Percentiles rank a stretch among this genome's conserved stretches.
Conservation (phyloP, 2,797 vertebrate species). For the Hirundo rustica region DNA sequence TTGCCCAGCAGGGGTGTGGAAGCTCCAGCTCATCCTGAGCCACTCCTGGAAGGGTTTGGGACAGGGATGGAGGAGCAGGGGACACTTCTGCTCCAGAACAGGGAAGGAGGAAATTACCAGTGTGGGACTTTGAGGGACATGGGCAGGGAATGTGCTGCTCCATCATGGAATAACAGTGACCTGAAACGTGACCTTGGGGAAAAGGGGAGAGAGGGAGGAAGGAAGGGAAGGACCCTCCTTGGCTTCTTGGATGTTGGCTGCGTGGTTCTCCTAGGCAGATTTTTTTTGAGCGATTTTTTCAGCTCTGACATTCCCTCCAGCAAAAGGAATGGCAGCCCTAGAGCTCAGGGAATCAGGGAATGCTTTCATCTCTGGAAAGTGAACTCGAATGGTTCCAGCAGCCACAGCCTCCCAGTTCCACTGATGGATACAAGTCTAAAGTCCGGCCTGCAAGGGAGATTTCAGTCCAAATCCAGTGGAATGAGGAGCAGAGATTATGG, state of each 20-base stretch:
- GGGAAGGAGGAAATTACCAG: background rate
- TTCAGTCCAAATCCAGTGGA: background rate
- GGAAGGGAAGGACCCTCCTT: too few species aligned
- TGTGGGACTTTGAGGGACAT: rapidly evolving
- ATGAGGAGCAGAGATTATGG: background rate
- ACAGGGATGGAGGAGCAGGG: background rate
- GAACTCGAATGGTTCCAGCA: background rate
- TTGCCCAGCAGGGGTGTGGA: background rate
- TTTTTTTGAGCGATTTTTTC: background rate
- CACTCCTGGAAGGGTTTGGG: rapidly evolving
- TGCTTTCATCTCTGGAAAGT: background rate
- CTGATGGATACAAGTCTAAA: background rate
- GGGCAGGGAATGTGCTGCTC: background rate
- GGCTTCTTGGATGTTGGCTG: background rate
- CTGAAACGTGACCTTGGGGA: background rate
- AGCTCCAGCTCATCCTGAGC: background rate
- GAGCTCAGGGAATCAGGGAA: background rate
- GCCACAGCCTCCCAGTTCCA: background rate
- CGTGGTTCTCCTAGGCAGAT: background rate
- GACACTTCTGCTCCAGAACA: background rate
- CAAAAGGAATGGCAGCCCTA: background rate
- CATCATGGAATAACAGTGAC: background rate
- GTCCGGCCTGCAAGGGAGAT: background rate
- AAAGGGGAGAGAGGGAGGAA: background rate
- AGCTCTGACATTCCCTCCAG: background rate